Conservation (phyloP, 2,797 vertebrate genomes). For the Xyrichtys novacula region DNA sequence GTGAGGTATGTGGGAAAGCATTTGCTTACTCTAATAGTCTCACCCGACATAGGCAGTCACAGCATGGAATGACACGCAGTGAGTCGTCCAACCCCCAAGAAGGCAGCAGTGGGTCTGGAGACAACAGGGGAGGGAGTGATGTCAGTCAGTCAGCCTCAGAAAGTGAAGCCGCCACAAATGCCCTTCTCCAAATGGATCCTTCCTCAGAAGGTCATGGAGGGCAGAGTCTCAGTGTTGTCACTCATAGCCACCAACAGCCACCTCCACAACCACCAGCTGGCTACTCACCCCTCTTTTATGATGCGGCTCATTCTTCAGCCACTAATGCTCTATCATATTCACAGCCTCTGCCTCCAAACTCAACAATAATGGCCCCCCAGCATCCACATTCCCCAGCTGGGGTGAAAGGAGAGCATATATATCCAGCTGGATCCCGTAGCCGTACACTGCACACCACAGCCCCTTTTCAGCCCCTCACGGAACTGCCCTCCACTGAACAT, state of each 20-base stretch:
- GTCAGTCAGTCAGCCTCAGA: conserved; percentile 83
- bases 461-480: conserved; percentile 82
- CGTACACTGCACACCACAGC: conserved; percentile 83
- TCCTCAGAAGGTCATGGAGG: conserved; percentile 78
- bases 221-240: conserved; percentile 80
- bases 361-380: conserved; percentile 85
- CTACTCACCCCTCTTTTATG: conserved; percentile 87
- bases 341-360: conserved; percentile 86
- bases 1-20: conserved; percentile 92
- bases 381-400: conserved; percentile 86
- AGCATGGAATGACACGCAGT: conserved; percentile 86
- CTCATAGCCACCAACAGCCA: conserved; percentile 84
- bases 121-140: conserved; percentile 73
- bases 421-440: conserved; percentile 80
- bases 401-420: conserved; percentile 87
- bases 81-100: conserved; percentile 82
- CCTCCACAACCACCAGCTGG: conserved; percentile 81
- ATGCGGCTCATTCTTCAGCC: conserved; percentile 81
- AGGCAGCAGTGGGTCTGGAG: conserved; percentile 74
- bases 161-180: conserved; percentile 88
- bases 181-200: conserved; percentile 86
- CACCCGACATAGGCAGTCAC: conserved; percentile 91
- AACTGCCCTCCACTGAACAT: conserved; percentile 81
- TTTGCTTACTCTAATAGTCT: conserved; percentile 94
- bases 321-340: conserved; percentile 82